Conservation (phyloP, 2,113 vertebrate genomes). For the Eleginops maclovinus region DNA sequence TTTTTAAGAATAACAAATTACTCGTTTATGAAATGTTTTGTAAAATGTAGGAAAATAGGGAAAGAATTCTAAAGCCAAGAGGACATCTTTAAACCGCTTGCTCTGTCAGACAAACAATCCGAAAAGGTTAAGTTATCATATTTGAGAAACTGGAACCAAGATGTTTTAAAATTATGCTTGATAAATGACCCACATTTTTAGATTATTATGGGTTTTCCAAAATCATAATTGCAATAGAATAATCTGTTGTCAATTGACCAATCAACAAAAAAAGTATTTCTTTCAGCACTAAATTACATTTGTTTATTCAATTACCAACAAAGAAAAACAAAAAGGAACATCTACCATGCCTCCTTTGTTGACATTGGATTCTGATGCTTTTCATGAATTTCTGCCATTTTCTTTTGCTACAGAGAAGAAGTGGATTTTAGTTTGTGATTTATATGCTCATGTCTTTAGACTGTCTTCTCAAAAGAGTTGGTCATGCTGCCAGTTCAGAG, state of each 20-base stretch:
- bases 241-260: not conserved
- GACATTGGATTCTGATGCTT: too few species aligned
- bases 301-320: not conserved
- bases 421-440: not conserved
- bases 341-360: too few species aligned
- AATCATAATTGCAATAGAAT: not conserved
- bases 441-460: constrained; percentile 3
- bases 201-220: too few species aligned
- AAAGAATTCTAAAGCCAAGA: too few species aligned
- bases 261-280: not conserved
- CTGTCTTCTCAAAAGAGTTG: constrained; percentile 2
- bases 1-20: too few species aligned
- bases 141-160: not conserved
- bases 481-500: constrained; percentile 7
- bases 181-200: not conserved
- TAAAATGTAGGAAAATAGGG: not conserved
- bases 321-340: not conserved
- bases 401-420: not conserved
- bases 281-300: not conserved
- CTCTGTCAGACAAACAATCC: not conserved
- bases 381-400: not conserved
- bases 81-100: not conserved
- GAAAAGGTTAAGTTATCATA: not conserved
- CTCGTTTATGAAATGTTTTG: too few species aligned
- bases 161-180: not conserved